Conservation (phyloP, 2,797 vertebrate species). For the Hippopotamyrus pictus region DNA sequence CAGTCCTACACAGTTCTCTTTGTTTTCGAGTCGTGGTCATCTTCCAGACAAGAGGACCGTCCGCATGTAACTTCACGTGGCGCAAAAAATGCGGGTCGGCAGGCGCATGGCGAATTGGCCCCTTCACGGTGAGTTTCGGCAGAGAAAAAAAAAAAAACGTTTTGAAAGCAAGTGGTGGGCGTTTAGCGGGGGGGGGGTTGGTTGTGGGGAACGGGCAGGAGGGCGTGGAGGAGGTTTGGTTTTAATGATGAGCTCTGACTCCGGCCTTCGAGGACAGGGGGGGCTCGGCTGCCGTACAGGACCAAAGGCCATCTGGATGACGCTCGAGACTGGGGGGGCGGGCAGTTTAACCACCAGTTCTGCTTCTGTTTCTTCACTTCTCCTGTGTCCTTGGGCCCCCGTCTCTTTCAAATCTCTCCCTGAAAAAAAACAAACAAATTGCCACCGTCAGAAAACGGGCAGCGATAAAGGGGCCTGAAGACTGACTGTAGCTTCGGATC, state of each 20-base stretch:
- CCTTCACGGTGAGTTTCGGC: not conserved
- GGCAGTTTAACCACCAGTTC: slow-evolving; percentile 32
- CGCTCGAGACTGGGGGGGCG: slow-evolving; percentile 34
- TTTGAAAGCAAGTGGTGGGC: not conserved
- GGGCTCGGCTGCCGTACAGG: slow-evolving; percentile 46
- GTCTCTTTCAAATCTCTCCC: slow-evolving; percentile 20
- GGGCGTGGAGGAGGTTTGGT: slow-evolving; percentile 14
- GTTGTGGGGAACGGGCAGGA: not conserved
- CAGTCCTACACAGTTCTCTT: not conserved
- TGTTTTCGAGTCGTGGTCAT: slow-evolving; percentile 13
- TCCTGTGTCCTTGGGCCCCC: slow-evolving; percentile 18
- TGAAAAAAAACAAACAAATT: not conserved
- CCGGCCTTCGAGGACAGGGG: slow-evolving; percentile 24
- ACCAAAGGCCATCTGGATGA: slow-evolving; percentile 65
- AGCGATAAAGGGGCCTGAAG: not conserved
- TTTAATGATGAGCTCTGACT: slow-evolving; percentile 40
- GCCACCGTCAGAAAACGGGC: not conserved
- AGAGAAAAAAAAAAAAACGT: not conserved
- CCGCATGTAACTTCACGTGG: not conserved
- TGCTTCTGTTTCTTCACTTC: slow-evolving; percentile 39
- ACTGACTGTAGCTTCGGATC: not conserved
- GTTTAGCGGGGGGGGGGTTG: not conserved
- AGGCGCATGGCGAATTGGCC: not conserved
- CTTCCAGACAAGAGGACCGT: not conserved
- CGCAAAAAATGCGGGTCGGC: not conserved